A percentile compares a stretch with the other conserved stretches of the same genome.
These are phyloP conservation scores for Rhea pennata DNA, from an alignment of 2,113 vertebrate genomes.

Conservation along the genomic window DNA sequence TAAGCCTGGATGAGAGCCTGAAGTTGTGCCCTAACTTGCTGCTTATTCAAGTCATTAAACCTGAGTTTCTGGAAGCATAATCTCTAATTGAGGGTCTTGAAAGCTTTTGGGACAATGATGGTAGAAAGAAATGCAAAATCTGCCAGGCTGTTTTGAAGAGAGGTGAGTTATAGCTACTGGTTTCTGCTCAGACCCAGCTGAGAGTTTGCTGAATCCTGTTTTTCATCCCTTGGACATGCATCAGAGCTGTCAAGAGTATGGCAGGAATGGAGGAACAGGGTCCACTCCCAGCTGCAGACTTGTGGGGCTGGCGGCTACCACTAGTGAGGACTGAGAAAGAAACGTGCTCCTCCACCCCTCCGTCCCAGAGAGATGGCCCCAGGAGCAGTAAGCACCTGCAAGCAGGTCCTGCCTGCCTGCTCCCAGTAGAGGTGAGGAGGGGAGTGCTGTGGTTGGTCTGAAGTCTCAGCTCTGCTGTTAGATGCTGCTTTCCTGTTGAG, in stretches of 20 bases:
- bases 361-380: background rate
- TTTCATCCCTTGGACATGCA: background rate
- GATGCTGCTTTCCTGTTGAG: accelerated
- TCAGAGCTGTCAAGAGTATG: background rate
- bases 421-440: background rate
- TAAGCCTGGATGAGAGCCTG: background rate
- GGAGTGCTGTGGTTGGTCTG: accelerated
- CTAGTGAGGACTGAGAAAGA: too few relatives aligned
- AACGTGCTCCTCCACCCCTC: too few relatives aligned
- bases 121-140: background rate
- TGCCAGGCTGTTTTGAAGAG: background rate
- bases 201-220: background rate
- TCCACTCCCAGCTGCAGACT: background rate
- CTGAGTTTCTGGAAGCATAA: background rate
- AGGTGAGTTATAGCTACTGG: background rate
- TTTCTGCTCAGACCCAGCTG: background rate
- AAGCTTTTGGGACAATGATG: background rate
- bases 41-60: background rate
- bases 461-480: background rate
- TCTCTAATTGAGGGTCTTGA: background rate
- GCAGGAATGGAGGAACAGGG: background rate
- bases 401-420: accelerated
- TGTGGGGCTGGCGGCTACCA: too few relatives aligned
- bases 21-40: background rate
- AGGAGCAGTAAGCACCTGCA: background rate